Percentiles rank a stretch among this genome's conserved stretches.
phyloP scores from a whole-genome alignment of 1,140 invertebrate species.

The Drosophila hydei region DNA sequence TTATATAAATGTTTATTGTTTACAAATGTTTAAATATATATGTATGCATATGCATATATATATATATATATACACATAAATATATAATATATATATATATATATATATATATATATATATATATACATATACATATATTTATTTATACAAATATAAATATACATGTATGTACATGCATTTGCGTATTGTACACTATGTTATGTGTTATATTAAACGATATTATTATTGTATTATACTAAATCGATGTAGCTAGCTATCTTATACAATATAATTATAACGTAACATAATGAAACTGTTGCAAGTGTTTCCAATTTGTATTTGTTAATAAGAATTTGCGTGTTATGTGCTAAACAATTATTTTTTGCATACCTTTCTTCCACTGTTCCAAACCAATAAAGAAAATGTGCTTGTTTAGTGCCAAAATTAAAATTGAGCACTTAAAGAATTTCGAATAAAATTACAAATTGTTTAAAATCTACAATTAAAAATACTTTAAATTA shows the following conservation, averaged over 20 bases:
- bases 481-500: not conserved
- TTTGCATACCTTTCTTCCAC: conserved; percentile 32
- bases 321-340: conserved; percentile 28
- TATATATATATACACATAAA: conserved; percentile 29
- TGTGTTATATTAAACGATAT: conserved; percentile 72
- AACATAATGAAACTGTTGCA: conserved; percentile 54
- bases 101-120: conserved; percentile 27
- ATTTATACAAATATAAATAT: no score
- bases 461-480: conserved; percentile 43
- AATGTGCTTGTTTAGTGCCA: conserved; percentile 62
- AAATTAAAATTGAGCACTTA: conserved; percentile 52
- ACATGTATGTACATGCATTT: conserved; percentile 45
- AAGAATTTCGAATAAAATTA: conserved; percentile 60
- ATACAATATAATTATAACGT: conserved; percentile 34
- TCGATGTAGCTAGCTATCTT: conserved; percentile 57
- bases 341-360: conserved; percentile 41
- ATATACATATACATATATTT: conserved; percentile 51
- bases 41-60: conserved; percentile 15
- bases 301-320: conserved; percentile 53
- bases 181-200: conserved; percentile 59
- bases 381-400: conserved; percentile 33
- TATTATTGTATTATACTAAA: conserved; percentile 53
- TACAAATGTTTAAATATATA: conserved; percentile 51
- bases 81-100: conserved; percentile 36
- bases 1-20: conserved; percentile 66